Conservation (phyloP, 2,113 vertebrate species). For the Anseranas semipalmata region DNA sequence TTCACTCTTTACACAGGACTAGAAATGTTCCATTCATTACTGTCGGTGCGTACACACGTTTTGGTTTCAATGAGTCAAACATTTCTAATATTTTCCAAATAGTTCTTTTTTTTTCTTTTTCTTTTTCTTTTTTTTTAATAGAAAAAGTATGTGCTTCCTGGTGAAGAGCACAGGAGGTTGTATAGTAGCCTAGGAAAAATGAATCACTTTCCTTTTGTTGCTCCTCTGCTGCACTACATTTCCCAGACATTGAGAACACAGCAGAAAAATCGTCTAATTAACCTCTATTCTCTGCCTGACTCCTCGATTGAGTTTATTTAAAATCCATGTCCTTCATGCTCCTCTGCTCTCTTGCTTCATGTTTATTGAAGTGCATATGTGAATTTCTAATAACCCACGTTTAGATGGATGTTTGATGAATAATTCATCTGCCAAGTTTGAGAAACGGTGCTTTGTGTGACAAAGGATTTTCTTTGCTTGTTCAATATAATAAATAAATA, state of each 20-base stretch:
- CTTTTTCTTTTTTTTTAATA: neutral
- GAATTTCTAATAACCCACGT: neutral
- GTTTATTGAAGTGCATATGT: neutral
- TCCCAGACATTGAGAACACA: neutral
- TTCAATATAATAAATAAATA: neutral
- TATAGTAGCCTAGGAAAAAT: neutral
- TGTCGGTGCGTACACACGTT: neutral
- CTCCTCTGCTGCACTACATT: neutral
- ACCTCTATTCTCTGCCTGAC: neutral
- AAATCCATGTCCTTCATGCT: neutral
- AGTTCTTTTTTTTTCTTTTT: neutral
- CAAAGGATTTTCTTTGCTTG: neutral
- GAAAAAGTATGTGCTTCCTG: neutral
- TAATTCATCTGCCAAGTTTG: neutral
- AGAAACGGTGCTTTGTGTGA: neutral
- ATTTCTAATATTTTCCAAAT: slow-evolving; percentile 32
- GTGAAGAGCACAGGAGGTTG: neutral
- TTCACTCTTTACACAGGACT: slow-evolving; percentile 13
- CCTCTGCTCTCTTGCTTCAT: neutral
- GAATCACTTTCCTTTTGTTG: neutral
- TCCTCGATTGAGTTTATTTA: neutral
- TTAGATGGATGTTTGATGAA: neutral
- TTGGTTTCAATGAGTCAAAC: slow-evolving; percentile 13
- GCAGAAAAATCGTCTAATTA: neutral
- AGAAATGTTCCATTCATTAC: neutral